These are phyloP conservation scores for Lates calcarifer DNA, from an alignment of 2,113 vertebrate genomes.

Conservation along the genomic window DNA sequence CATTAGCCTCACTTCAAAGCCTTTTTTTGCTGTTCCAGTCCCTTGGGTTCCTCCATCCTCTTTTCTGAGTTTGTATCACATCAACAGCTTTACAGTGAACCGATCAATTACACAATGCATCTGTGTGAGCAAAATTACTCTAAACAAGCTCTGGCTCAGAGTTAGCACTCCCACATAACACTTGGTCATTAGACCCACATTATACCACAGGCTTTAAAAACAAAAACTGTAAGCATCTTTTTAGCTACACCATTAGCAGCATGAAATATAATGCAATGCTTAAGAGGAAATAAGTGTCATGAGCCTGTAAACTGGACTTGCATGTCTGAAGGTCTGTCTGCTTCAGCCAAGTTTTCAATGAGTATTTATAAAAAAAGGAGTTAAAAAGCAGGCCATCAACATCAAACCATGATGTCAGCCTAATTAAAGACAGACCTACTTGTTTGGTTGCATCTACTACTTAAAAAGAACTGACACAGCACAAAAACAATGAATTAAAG, in stretches of 20 bases:
- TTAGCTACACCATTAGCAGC: neutral
- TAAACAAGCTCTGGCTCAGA: slow-evolving; percentile 27
- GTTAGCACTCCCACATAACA: slow-evolving; percentile 11
- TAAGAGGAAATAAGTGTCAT: neutral
- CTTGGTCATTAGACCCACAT: slow-evolving; percentile 16
- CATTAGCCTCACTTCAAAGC: slow-evolving; percentile 70
- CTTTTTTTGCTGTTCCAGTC: slow-evolving; percentile 42
- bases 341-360: neutral
- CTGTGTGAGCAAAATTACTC: slow-evolving; percentile 23
- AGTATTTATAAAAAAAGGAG: neutral
- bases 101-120: slow-evolving; percentile 52
- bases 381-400: neutral
- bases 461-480: neutral
- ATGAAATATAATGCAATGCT: neutral
- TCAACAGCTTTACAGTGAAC: slow-evolving; percentile 31
- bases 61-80: slow-evolving; percentile 52
- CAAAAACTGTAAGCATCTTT: neutral
- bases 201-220: neutral
- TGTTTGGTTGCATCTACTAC: neutral
- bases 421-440: neutral
- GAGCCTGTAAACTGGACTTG: neutral
- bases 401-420: neutral
- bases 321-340: neutral
- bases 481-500: neutral
- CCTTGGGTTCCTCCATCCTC: slow-evolving; percentile 53